Evolutionary conservation across 1,140 invertebrate genomes (phyloP), one percentile per base, ranked within the genome.

Genomic region (Cherax destructor): DNA sequence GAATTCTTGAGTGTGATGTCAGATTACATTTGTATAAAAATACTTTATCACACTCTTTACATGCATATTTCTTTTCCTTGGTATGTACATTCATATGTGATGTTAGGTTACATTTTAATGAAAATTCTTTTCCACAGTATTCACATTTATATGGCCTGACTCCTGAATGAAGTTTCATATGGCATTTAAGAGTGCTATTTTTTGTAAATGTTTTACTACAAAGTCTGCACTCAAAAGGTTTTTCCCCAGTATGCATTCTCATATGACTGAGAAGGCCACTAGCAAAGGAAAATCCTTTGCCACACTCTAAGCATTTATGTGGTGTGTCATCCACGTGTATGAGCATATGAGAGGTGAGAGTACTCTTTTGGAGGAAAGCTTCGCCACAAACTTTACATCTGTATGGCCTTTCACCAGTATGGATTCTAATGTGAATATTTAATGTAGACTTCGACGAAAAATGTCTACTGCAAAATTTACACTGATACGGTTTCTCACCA

Each of bases 41-140:
- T 74, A 9, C 4, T 49, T 86, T 86, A 4, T 59, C 50, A 76
- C 84, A 86, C 52, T 52, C 72, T 21, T 76, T 65, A 86, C 84
- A 86, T n/a, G 18, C 11, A 41, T 72, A 83, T 4, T 21, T 21
- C 24, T 83, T 86, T 1, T 74, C 72, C 3, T 47, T 9, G 3
- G 72, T 24, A 76, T 86, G 84, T 49, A 47, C 21, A 3, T 24
- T 50, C 74, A 86, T 76, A 11, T 86, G 84, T 13, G 47, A 3
- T 50, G 41, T 24, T 7, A 77, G 47, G 30, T 86, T 61, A 11
- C 69, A 5, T 76, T 50, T 86, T 16, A 50, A 10, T 52, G 41
- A n/a, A 69, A 86, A 86, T 13, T 18, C n/a, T 52, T 77, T 86
- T 5, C 50, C 72, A 76, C 84, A 86, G 16, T 41, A 24, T 3